These are phyloP conservation scores for Aepyceros melampus DNA, from an alignment of 2,113 vertebrate species.

Conservation along the genomic window DNA sequence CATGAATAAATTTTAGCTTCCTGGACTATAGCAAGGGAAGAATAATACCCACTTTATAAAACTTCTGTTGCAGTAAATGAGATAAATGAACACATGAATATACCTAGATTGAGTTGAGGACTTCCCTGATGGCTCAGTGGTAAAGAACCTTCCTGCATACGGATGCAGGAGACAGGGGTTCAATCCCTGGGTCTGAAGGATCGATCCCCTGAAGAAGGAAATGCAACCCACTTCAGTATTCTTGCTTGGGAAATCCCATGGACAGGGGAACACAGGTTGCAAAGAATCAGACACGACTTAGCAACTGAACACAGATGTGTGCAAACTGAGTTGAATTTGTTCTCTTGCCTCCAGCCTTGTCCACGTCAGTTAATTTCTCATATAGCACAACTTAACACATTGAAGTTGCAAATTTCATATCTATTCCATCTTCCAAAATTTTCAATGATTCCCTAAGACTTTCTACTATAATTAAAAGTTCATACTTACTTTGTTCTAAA, in stretches of 20 bases:
- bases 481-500: conserved; percentile 19
- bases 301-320: background rate
- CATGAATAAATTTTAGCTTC: background rate
- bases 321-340: background rate
- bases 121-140: background rate
- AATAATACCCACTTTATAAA: background rate
- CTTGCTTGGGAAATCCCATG: background rate
- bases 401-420: background rate
- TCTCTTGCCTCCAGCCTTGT: background rate
- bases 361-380: background rate
- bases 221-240: background rate
- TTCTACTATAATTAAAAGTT: conserved; percentile 7
- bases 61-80: background rate
- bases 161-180: background rate
- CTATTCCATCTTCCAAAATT: background rate
- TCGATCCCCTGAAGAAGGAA: background rate
- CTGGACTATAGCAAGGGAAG: background rate
- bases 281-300: background rate
- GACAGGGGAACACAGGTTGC: background rate
- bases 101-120: background rate
- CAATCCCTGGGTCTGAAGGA: background rate
- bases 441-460: background rate
- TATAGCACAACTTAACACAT: background rate
- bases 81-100: background rate
- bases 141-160: background rate